Evolutionary conservation across 2,113 vertebrate species (phyloP).

Genomic region (Glaucomys volans): DNA sequence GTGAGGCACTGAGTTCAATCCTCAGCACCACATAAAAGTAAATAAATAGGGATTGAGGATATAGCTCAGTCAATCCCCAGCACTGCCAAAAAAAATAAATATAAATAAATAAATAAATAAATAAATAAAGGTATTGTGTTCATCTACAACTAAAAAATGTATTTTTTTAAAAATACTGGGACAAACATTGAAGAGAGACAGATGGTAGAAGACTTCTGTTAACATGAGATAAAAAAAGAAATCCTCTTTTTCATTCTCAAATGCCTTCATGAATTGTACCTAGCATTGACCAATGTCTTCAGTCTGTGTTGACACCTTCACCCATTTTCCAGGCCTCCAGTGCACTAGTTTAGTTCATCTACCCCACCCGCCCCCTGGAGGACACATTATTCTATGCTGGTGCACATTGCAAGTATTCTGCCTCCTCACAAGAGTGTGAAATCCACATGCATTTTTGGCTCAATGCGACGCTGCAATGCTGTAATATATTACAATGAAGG

Average conservation of each 20-base stretch:
- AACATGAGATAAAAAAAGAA: not conserved
- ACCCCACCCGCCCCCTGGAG: fast-evolving
- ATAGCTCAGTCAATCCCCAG: too few relatives aligned
- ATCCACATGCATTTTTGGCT: not conserved
- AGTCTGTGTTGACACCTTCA: not conserved
- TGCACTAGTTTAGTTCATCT: not conserved
- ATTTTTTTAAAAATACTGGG: not conserved
- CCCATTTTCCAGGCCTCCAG: not conserved
- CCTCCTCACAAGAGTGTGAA: not conserved
- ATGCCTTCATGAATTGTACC: not conserved
- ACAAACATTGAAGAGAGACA: slow-evolving; percentile 9
- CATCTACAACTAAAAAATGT: too few relatives aligned
- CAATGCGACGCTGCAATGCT: not conserved
- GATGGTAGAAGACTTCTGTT: not conserved
- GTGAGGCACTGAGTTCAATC: too few relatives aligned
- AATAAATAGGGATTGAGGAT: too few relatives aligned
- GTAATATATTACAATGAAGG: not conserved
- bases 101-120: not conserved
- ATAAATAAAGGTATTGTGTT: not conserved
- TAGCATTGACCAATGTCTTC: not conserved
- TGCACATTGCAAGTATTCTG: not conserved
- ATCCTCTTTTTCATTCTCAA: not conserved
- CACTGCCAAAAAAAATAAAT: not conserved
- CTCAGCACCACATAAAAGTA: not conserved
- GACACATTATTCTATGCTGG: not conserved